A percentile compares a stretch with the other conserved stretches of the same genome.
phyloP scores from a whole-genome alignment of 2,797 vertebrate genomes.

The Pangasius djambal region DNA sequence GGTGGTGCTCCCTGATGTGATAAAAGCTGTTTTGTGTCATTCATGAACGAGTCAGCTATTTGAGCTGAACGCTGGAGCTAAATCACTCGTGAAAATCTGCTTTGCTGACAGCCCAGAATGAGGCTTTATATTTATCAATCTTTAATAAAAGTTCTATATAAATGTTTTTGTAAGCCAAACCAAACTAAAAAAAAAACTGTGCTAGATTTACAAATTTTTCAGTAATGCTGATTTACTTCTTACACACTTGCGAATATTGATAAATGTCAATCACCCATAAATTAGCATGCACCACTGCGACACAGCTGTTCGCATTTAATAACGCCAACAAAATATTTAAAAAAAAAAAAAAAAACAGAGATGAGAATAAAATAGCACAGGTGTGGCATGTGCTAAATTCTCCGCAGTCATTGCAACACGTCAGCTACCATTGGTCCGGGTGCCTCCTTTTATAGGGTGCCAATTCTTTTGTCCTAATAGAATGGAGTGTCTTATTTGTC shows the following conservation, averaged over 20 bases:
- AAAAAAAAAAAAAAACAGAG: neutral
- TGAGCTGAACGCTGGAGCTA: neutral
- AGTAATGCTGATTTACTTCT: neutral
- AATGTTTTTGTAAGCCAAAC: neutral
- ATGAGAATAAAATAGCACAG: neutral
- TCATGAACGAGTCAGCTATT: neutral
- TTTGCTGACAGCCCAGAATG: neutral
- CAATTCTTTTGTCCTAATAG: neutral
- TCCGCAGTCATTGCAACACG: rapidly evolving
- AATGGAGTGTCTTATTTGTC: neutral
- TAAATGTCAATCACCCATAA: neutral
- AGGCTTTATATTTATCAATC: neutral
- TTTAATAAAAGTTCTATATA: neutral
- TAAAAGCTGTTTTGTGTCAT: neutral
- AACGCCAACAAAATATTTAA: neutral
- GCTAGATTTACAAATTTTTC: neutral
- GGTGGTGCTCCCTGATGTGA: neutral
- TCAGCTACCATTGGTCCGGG: too few species aligned
- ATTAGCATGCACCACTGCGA: neutral
- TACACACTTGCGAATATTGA: neutral
- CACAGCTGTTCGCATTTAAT: neutral
- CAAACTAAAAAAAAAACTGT: neutral
- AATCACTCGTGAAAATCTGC: neutral
- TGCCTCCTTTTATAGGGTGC: neutral
- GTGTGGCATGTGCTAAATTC: neutral